phyloP scores from a whole-genome alignment of 2,113 vertebrate species.

The Aythya baeri region DNA sequence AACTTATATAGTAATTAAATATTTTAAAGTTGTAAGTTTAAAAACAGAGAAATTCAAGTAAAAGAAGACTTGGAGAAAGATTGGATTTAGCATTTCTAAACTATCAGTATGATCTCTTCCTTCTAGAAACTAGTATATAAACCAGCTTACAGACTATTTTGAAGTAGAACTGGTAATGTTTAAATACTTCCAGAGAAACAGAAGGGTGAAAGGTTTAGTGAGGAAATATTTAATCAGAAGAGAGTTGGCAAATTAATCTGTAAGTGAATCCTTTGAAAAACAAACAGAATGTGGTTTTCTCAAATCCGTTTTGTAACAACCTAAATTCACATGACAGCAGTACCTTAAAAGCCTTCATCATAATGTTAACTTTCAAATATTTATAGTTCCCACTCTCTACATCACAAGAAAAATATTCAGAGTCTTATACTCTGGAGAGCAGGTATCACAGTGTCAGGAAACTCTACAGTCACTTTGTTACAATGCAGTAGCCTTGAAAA shows the following conservation, averaged over 20 bases:
- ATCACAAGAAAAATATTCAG: conserved; percentile 19
- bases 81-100: neutral
- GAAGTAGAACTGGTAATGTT: neutral
- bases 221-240: conserved; percentile 42
- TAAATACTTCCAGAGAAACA: conserved; percentile 5
- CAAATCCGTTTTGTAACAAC: neutral
- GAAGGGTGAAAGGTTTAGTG: neutral
- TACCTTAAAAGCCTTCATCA: neutral
- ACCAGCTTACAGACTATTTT: neutral
- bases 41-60: neutral
- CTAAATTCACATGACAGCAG: neutral
- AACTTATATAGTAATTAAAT: neutral
- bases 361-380: neutral
- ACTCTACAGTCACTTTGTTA: neutral
- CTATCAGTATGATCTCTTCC: neutral
- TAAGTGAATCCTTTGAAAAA: neutral
- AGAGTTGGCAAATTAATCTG: neutral
- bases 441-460: conserved; percentile 1
- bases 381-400: conserved; percentile 16
- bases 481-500: neutral
- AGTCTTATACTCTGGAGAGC: neutral
- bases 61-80: neutral
- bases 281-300: neutral
- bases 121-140: neutral
- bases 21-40: neutral